Percentiles rank a stretch among this genome's conserved stretches.
These are phyloP conservation scores for Nomada ruficornis DNA, from an alignment of 2,888 invertebrate species.

Conservation along the genomic window DNA sequence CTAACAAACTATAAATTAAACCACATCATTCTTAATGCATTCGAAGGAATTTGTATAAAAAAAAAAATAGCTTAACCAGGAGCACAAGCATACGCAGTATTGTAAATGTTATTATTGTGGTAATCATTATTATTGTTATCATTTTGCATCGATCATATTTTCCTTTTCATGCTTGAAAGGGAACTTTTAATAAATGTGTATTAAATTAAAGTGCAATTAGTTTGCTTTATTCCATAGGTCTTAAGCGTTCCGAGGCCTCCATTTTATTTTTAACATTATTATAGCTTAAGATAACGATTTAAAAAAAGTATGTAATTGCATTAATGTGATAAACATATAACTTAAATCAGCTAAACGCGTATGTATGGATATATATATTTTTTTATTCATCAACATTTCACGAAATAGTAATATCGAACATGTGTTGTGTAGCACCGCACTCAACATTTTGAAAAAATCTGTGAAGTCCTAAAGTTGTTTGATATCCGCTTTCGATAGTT, in stretches of 20 bases:
- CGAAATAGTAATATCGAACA: slow-evolving; percentile 30
- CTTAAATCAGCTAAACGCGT: not conserved
- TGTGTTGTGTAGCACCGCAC: slow-evolving; percentile 27
- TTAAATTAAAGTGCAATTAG: slow-evolving; percentile 47
- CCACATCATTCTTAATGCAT: slow-evolving; percentile 58
- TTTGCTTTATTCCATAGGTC: slow-evolving; percentile 35
- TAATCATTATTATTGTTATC: slow-evolving; percentile 26
- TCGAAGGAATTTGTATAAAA: slow-evolving; percentile 66
- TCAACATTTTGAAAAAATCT: slow-evolving; percentile 16
- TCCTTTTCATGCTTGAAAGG: slow-evolving; percentile 25
- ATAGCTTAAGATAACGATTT: not conserved
- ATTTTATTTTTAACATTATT: not conserved
- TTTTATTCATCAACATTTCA: slow-evolving; percentile 41
- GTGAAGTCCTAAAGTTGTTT: slow-evolving; percentile 4
- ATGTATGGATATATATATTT: slow-evolving; percentile 13
- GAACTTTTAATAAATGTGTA: slow-evolving; percentile 49
- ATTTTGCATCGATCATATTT: slow-evolving; percentile 30
- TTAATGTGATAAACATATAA: slow-evolving; percentile 23
- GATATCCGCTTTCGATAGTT: slow-evolving; percentile 19
- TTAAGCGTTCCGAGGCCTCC: slow-evolving; percentile 19
- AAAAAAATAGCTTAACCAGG: slow-evolving; percentile 47
- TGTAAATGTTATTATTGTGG: slow-evolving; percentile 50
- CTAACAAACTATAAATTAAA: slow-evolving; percentile 43
- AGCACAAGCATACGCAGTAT: slow-evolving; percentile 48
- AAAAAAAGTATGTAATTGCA: slow-evolving; percentile 21